A percentile compares a stretch with the other conserved stretches of the same genome.
These are phyloP conservation scores for Gracilinanus agilis DNA, from an alignment of 2,113 vertebrate species.

Conservation along the genomic window DNA sequence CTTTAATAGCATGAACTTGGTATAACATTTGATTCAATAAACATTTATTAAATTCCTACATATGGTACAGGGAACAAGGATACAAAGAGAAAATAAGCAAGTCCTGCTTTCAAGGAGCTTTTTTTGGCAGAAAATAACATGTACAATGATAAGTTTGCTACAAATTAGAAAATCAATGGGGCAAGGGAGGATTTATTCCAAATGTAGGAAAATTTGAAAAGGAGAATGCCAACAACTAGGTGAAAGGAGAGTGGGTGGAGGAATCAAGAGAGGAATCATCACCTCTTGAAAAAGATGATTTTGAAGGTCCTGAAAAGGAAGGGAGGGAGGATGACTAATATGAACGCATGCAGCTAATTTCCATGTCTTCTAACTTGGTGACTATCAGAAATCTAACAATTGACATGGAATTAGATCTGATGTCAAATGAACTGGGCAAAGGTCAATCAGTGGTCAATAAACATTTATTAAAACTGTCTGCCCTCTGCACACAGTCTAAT, in stretches of 20 bases:
- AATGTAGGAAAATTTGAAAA: neutral
- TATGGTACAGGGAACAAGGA: neutral
- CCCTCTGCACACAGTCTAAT: neutral
- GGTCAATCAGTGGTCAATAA: neutral
- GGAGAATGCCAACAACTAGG: neutral
- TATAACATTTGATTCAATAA: neutral
- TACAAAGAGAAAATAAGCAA: neutral
- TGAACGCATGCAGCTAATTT: neutral
- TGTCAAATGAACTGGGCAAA: neutral
- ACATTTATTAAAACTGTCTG: neutral
- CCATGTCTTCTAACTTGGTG: neutral
- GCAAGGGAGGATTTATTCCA: neutral
- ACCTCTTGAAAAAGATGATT: too few species aligned
- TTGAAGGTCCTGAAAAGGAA: neutral
- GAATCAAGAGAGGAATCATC: neutral
- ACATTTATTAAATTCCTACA: neutral
- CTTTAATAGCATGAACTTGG: constrained; percentile 12
- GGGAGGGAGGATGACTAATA: neutral
- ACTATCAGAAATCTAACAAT: constrained; percentile 22
- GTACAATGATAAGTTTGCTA: neutral
- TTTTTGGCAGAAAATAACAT: neutral
- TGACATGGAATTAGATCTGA: constrained; percentile 21
- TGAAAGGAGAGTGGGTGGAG: too few species aligned
- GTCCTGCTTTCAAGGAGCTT: neutral
- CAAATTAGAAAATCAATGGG: neutral